Conservation (phyloP, 2,888 invertebrate genomes). For the Galeruca laticollis region DNA sequence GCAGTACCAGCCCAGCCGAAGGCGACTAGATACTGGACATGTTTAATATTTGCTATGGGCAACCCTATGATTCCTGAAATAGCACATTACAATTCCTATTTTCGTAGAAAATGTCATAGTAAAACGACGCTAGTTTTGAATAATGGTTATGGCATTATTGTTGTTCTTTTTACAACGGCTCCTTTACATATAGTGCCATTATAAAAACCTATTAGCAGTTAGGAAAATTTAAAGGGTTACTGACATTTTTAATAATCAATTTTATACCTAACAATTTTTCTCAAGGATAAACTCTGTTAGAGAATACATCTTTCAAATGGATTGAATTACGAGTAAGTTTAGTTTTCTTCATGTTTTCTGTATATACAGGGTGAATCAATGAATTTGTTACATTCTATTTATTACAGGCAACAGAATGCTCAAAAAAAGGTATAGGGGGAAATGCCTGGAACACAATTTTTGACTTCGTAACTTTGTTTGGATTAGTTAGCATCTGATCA, state of each 20-base stretch:
- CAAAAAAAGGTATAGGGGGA: too few relatives aligned
- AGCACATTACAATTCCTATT: slow-evolving; percentile 41
- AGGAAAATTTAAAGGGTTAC: neutral
- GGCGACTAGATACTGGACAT: slow-evolving; percentile 51
- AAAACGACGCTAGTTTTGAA: slow-evolving; percentile 21
- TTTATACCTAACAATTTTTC: too few relatives aligned
- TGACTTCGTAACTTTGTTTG: too few relatives aligned
- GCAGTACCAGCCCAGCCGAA: slow-evolving; percentile 35
- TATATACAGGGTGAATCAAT: too few relatives aligned
- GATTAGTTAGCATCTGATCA: too few relatives aligned
- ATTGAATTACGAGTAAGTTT: too few relatives aligned
- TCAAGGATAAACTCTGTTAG: too few relatives aligned
- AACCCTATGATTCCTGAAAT: slow-evolving; percentile 41
- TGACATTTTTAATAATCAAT: neutral
- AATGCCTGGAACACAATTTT: too few relatives aligned
- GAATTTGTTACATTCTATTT: too few relatives aligned
- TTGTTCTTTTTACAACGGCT: slow-evolving; percentile 4
- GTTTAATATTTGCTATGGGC: slow-evolving; percentile 47
- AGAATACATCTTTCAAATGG: too few relatives aligned
- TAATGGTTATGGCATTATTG: slow-evolving; percentile 23
- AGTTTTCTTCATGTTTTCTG: too few relatives aligned
- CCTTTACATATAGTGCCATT: neutral
- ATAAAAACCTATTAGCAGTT: neutral
- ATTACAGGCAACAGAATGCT: too few relatives aligned
- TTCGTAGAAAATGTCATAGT: slow-evolving; percentile 25